Evolutionary conservation across 2,113 vertebrate species (phyloP).

Genomic region (Diadophis punctatus): DNA sequence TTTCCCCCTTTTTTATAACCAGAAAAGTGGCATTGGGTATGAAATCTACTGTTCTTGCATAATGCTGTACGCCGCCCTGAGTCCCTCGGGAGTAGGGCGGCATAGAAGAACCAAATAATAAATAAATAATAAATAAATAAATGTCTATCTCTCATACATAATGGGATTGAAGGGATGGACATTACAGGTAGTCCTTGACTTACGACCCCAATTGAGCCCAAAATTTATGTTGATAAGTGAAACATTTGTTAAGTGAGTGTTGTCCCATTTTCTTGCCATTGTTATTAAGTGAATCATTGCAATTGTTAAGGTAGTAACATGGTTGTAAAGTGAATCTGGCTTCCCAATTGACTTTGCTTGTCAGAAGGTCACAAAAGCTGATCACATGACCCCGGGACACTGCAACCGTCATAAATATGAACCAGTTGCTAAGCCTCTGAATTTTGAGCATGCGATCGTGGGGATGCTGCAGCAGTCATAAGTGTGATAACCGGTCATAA

Average conservation of each 20-base stretch:
- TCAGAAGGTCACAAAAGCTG: too few relatives aligned
- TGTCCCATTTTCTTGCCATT: too few relatives aligned
- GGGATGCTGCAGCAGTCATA: too few relatives aligned
- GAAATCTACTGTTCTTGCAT: too few relatives aligned
- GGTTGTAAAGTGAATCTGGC: not conserved
- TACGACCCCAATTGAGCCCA: not conserved
- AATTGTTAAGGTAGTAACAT: not conserved
- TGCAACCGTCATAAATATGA: not conserved
- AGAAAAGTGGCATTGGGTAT: not conserved
- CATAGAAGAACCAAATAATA: too few relatives aligned
- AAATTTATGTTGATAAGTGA: not conserved
- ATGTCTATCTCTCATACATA: not conserved
- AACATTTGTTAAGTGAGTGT: not conserved
- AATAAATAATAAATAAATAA: too few relatives aligned
- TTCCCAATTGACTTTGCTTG: too few relatives aligned
- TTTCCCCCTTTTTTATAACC: not conserved
- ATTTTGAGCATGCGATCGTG: not conserved
- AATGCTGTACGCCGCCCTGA: too few relatives aligned
- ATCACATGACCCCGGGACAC: too few relatives aligned
- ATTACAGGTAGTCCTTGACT: not conserved
- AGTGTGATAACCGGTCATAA: too few relatives aligned
- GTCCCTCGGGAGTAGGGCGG: too few relatives aligned
- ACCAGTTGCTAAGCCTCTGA: not conserved
- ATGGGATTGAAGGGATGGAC: not conserved
- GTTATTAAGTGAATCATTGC: too few relatives aligned